phyloP scores from a whole-genome alignment of 2,797 vertebrate species.

The Distichodus sexfasciatus region DNA sequence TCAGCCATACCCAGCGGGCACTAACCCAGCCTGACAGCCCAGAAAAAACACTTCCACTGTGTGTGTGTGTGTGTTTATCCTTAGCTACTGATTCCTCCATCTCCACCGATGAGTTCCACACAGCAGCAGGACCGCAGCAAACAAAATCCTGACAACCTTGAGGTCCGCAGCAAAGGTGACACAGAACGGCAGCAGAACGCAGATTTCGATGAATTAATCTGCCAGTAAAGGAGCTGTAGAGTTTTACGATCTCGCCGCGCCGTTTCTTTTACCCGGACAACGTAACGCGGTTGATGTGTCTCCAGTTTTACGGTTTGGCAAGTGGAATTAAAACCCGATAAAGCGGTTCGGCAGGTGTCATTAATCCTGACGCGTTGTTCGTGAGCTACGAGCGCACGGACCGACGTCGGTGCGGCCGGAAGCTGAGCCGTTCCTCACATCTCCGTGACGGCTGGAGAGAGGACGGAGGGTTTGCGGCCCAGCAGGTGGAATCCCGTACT shows the following conservation, averaged over 20 bases:
- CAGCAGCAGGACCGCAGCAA: constrained; percentile 22
- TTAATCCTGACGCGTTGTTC: constrained; percentile 5
- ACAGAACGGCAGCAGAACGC: constrained; percentile 2
- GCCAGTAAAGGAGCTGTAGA: background rate
- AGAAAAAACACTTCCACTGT: constrained; percentile 49
- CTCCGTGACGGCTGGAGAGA: background rate
- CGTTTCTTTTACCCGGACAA: background rate
- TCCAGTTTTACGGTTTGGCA: background rate
- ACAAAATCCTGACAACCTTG: constrained; percentile 22
- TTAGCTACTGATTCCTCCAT: constrained; percentile 12
- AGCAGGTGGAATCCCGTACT: constrained; percentile 29
- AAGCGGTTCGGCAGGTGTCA: constrained; percentile 6
- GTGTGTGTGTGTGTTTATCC: constrained; percentile 28
- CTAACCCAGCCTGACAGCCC: constrained; percentile 45
- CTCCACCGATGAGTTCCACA: constrained; percentile 35
- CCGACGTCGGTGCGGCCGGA: background rate
- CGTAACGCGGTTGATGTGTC: background rate
- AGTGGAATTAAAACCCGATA: constrained; percentile 7
- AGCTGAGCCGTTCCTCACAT: constrained; percentile 2
- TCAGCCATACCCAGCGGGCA: constrained; percentile 20
- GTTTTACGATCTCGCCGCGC: constrained; percentile 3
- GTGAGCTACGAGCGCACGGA: constrained; percentile 1
- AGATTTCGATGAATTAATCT: constrained; percentile 16
- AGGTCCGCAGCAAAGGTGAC: constrained; percentile 16
- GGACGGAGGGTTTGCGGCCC: background rate